Percentiles rank a stretch among this genome's conserved stretches.
These are phyloP conservation scores for Drosophila nannoptera DNA, from an alignment of 1,140 invertebrate genomes.

Conservation along the genomic window DNA sequence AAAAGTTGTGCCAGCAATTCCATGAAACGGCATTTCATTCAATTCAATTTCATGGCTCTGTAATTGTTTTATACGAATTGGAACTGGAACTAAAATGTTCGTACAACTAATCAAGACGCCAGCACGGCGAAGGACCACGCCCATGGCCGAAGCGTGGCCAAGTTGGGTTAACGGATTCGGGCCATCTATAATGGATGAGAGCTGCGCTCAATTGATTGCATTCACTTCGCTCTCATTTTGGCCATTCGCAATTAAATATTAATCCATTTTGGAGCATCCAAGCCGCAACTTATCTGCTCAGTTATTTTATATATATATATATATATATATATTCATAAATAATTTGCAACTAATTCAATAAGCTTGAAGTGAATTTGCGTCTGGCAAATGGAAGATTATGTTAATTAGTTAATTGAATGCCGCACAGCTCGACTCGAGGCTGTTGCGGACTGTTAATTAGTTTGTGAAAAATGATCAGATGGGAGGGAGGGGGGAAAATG, in stretches of 20 bases:
- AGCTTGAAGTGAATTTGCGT: no score
- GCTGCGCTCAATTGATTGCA: no score
- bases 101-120: conserved; percentile 54
- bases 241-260: no score
- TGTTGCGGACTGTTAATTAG: conserved; percentile 18
- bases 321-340: no score
- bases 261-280: no score
- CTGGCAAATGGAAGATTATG: background rate
- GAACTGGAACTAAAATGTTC: conserved; percentile 11
- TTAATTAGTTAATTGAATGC: background rate
- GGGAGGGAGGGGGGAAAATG: no score
- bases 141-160: background rate
- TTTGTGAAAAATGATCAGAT: conserved; percentile 21
- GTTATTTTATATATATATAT: no score
- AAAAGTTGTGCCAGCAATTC: conserved; percentile 58
- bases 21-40: conserved; percentile 65
- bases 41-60: conserved; percentile 69
- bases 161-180: no score
- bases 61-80: conserved; percentile 63
- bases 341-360: no score
- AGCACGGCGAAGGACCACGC: background rate
- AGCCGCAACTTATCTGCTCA: no score
- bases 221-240: no score
- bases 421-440: background rate
- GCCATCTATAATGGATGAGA: no score